Evolutionary conservation across 2,888 invertebrate genomes (phyloP).

Genomic region (Cistogaster globosa): DNA sequence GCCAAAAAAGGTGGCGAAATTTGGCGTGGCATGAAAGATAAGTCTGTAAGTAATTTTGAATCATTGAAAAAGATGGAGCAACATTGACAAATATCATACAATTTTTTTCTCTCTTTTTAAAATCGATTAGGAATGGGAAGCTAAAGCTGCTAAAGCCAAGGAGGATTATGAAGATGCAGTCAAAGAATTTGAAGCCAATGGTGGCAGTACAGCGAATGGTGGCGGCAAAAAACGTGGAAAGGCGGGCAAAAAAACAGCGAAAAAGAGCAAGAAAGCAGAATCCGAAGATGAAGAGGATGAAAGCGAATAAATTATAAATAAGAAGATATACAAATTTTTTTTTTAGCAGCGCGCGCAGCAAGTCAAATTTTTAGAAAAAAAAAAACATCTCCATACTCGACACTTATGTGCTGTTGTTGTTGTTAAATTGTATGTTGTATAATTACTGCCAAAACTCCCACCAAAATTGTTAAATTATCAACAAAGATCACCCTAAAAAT

Average conservation of each 20-base stretch:
- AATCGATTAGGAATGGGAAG: conserved; percentile 91
- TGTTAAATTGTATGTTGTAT: conserved; percentile 32
- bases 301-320: conserved; percentile 84
- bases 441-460: conserved; percentile 61
- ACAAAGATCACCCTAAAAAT: conserved; percentile 26
- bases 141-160: conserved; percentile 93
- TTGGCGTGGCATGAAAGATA: conserved; percentile 94
- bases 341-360: conserved; percentile 54
- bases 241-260: conserved; percentile 83
- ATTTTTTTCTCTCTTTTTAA: background rate
- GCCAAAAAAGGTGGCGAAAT: conserved; percentile 96
- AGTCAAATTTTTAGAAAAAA: conserved; percentile 34
- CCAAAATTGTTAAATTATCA: conserved; percentile 51
- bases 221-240: conserved; percentile 84
- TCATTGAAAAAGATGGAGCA: background rate
- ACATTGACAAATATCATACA: background rate
- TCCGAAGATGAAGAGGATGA: conserved; percentile 86
- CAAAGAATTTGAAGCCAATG: conserved; percentile 93
- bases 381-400: conserved; percentile 10
- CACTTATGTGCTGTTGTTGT: conserved; percentile 38
- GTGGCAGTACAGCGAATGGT: conserved; percentile 84
- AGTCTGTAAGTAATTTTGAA: conserved; percentile 85
- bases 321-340: conserved; percentile 40
- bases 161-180: conserved; percentile 94
- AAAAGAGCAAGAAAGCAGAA: conserved; percentile 85